Base-by-base conservation (phyloP, 92 coral and sea anemone species). In the Blastomussa wellsi region DNA sequence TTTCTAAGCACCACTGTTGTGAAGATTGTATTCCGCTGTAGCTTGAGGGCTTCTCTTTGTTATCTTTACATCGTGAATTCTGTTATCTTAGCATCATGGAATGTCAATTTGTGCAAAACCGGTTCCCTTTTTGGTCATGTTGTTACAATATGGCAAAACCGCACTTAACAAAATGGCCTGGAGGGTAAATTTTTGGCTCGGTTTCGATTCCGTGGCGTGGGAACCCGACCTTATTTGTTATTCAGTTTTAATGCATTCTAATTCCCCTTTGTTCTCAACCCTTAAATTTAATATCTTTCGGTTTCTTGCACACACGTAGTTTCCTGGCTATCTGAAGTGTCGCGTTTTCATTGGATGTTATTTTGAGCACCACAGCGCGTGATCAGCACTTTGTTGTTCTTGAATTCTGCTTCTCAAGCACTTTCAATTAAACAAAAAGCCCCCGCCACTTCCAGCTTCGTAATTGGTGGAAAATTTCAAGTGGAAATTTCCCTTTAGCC, bases 331-430 rank as follows among this genome's bases (percentile, higher is more conserved):
- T 26, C 5, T 71, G 51, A 37, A 8, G 69, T 53, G 86, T 36
- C 55, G 9, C 38, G 28, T 17, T 42, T 32, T 38, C 53, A 82
- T 82, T 82, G 86, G 79, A 13, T 24, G 86, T 37, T 82, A 82
- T 82, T 70, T 82, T 53, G 36, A 53, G 70, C 57, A 1, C 37
- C 0, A 16, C 36, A 17, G 14, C 55, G 14, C 65, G 26, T 36
- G 41, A 22, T 39, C 24, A 36, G 14, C n/a, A 29, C 41, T 8
- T 8, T 13, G 28, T 79, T 67, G 48, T 78, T 51, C 19, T 48
- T 59, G 47, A 22, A 19, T 57, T 65, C 7, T 41, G 66, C 85
- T 71, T 70, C 24, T 7, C 28, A 82, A 82, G 79, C 71, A 70
- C 53, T 82, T 71, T 82, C 62, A 32, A 51, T 32, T 6, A 22